Evolutionary conservation across 2,113 vertebrate genomes (phyloP).

Genomic region (Columba janthina): DNA sequence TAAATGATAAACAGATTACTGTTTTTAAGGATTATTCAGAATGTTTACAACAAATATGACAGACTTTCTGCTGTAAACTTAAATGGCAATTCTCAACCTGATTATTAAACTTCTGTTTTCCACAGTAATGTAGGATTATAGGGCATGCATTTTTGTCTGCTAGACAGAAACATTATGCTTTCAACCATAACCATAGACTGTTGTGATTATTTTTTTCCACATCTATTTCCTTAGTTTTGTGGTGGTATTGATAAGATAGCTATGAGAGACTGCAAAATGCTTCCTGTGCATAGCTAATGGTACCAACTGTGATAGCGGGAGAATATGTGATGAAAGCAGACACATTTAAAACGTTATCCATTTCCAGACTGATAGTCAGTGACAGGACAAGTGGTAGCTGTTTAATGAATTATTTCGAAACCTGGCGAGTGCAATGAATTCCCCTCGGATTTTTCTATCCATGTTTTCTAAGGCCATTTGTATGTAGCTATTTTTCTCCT

Average conservation of each 20-base stretch:
- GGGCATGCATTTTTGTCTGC: slow-evolving; percentile 34
- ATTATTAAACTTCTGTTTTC: slow-evolving; percentile 64
- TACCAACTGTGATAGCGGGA: neutral
- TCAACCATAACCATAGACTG: neutral
- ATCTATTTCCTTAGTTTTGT: slow-evolving; percentile 40
- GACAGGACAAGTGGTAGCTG: slow-evolving; percentile 45
- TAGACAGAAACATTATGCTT: slow-evolving; percentile 51
- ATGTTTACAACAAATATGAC: slow-evolving; percentile 69
- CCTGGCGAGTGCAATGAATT: neutral
- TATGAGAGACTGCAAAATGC: slow-evolving; percentile 35
- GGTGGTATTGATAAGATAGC: slow-evolving; percentile 33
- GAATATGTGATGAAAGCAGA: slow-evolving; percentile 22
- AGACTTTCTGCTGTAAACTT: slow-evolving; percentile 52
- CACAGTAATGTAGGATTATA: slow-evolving; percentile 3
- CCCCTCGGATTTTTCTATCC: neutral
- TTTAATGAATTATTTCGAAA: slow-evolving; percentile 64
- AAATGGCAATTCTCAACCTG: slow-evolving; percentile 67
- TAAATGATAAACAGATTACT: slow-evolving; percentile 74
- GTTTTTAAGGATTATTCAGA: slow-evolving; percentile 73
- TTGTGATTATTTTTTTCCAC: neutral
- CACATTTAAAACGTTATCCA: slow-evolving; percentile 56
- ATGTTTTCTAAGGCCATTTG: slow-evolving; percentile 20
- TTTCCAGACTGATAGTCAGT: slow-evolving; percentile 38
- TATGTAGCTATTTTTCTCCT: neutral
- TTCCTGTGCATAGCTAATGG: slow-evolving; percentile 33